Percentiles rank a stretch among this genome's conserved stretches.
Conservation (phyloP, 2,113 vertebrate genomes). For the Megaleporinus macrocephalus region DNA sequence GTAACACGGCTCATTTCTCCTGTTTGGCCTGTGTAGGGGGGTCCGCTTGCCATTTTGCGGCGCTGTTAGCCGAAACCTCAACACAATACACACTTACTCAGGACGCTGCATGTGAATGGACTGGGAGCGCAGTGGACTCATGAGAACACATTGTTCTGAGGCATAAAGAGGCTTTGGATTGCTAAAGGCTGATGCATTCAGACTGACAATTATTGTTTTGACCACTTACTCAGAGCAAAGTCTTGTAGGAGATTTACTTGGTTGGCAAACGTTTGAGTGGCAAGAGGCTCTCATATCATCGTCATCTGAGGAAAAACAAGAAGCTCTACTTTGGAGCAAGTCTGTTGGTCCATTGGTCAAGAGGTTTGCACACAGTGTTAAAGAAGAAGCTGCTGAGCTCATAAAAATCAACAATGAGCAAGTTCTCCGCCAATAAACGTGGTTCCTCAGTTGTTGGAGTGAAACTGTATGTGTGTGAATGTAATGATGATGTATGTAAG, state of each 20-base stretch:
- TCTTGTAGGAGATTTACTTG: background rate
- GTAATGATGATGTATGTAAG: too few relatives aligned
- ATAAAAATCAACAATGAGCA: too few relatives aligned
- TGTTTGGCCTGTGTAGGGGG: slow-evolving; percentile 50
- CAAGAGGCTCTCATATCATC: background rate
- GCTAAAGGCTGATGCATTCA: background rate
- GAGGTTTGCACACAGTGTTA: too few relatives aligned
- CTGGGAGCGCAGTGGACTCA: background rate
- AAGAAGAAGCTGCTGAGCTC: too few relatives aligned
- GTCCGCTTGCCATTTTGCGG: slow-evolving; percentile 60
- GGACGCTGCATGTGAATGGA: slow-evolving; percentile 26
- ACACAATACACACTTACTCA: slow-evolving; percentile 22
- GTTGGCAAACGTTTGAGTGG: background rate
- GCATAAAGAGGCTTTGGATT: background rate
- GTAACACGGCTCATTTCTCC: slow-evolving; percentile 73
- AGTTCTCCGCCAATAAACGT: too few relatives aligned
- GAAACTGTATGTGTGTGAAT: too few relatives aligned
- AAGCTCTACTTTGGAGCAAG: too few relatives aligned
- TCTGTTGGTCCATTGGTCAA: too few relatives aligned
- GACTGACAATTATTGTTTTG: slow-evolving; percentile 13
- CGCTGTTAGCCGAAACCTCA: slow-evolving; percentile 8
- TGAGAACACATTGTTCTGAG: slow-evolving; percentile 14
- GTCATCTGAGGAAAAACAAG: too few relatives aligned
- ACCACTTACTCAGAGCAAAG: background rate
- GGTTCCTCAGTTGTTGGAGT: too few relatives aligned